A percentile compares a stretch with the other conserved stretches of the same genome.
These are phyloP conservation scores for Ctenochaetus hawaiiensis DNA, from an alignment of 2,797 vertebrate species.

Conservation along the genomic window DNA sequence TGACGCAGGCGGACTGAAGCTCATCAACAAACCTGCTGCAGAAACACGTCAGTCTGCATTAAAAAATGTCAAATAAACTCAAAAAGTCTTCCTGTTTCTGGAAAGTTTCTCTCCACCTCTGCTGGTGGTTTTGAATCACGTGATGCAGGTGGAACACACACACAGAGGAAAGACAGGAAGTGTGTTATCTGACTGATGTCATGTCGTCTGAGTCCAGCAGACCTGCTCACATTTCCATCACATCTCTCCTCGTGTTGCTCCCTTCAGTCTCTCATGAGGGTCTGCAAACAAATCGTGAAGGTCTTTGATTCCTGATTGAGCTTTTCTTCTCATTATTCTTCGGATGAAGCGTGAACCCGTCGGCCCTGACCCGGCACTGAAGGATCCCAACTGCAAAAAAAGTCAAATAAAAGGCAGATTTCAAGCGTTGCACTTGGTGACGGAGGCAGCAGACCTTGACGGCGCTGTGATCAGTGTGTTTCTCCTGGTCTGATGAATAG, in stretches of 20 bases:
- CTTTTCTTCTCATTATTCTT: constrained; percentile 5
- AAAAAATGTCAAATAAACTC: no score
- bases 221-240: no score
- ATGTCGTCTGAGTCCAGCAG: no score
- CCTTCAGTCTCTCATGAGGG: not conserved
- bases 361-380: constrained; percentile 12
- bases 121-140: no score
- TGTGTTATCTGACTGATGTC: no score
- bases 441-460: constrained; percentile 48
- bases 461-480: constrained; percentile 47
- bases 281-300: not conserved
- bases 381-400: constrained; percentile 25
- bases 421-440: constrained; percentile 18
- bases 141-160: no score
- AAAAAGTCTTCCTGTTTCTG: no score
- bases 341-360: not conserved
- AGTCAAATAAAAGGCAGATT: constrained; percentile 10
- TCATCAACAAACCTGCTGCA: no score
- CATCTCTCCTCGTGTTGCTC: not conserved
- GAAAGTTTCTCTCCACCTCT: no score
- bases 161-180: no score
- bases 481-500: constrained; percentile 43
- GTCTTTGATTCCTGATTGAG: not conserved
- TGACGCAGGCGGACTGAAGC: no score
- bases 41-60: no score